Base-by-base conservation (phyloP, 2,888 invertebrate species). In the Mythimna ferrago region DNA sequence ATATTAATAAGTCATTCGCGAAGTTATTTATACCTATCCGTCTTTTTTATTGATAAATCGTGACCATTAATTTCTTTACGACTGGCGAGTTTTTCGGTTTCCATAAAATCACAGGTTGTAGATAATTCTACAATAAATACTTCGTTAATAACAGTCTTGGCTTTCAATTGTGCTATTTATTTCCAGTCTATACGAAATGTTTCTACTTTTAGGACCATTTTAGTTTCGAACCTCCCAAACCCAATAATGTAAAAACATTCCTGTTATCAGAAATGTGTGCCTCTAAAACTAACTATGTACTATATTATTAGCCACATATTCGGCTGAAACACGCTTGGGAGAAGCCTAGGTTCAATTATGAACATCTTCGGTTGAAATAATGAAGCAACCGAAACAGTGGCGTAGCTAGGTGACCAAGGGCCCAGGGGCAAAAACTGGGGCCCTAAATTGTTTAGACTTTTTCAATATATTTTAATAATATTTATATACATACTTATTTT, bases 31-130 rank as follows among this genome's bases (percentile, higher is more conserved):
- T 32, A 14, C n/a, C 10, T 26, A 21, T 74, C 54, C 62, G n/a
- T 26, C 0, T 56, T 66, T 80, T 67, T 64, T 61, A 81, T 76
- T 69, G 56, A 21, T 77, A 57, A 66, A 63, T 81, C 78, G 78
- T 78, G 71, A 66, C 48, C 14, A 58, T 69, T 61, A 21, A 76
- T 81, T 66, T 54, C 3, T 48, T 57, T 38, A 51, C 38, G 21
- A 63, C 26, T 54, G n/a, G 11, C 21, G 16, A 19, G 32, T 75
- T 64, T 63, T 74, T 44, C 21, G 41, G 11, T 53, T 69, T 53
- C 19, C 32, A 51, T 11, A 68, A 61, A 61, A 48, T 61, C 44
- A 51, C 6, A 7, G 7, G 0, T n/a, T 10, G 16, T 58, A 2
- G 11, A 35, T 21, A 48, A 7, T 53, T 67, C 16, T n/a, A 0